Base-by-base conservation (phyloP, 2,888 invertebrate species). In the Eucera pruinosa region DNA sequence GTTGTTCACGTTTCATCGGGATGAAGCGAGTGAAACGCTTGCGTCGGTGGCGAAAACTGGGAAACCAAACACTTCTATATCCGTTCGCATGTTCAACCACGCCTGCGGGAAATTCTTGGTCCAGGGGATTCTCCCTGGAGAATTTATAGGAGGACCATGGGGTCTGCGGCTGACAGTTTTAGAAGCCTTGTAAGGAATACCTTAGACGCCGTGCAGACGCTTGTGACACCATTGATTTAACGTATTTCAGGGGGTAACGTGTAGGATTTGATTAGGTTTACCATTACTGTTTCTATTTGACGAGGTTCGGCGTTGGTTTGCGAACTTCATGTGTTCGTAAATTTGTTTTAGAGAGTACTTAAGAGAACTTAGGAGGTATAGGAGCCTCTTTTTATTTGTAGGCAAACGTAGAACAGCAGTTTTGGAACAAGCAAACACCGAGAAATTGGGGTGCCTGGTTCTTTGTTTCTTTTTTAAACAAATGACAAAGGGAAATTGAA, bases 111-210 rank as follows among this genome's bases (percentile, higher is more conserved):
- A 73, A 73, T 68, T 68, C 68, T 43, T 68, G 68, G 66, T 47
- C 43, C 66, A 33, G 27, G 68, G 67, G 69, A 68, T 75, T 54
- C 67, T 58, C 58, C 70, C 60, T 33, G 20, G n/a, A 61, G 52
- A 73, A 84, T 84, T 84, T 84, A 80, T 80, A 73, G 57, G 71
- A 55, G 67, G 68, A 48, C 68, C 66, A 41, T 36, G 65, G 47
- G 65, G 71, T 60, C 80, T 82, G 81, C 23, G 54, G 61, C 62
- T 78, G 80, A 80, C 80, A 78, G 77, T 78, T 80, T 78, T 71
- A 68, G 74, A 70, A 68, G 74, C 69, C 54, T 57, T 41, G 54
- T 71, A 58, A 80, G 70, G 74, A 71, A 74, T 65, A 78, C 60
- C 58, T 73, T 45, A 67, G 60, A 61, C 76, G 27, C 18, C 60